Evolutionary conservation across 2,113 vertebrate genomes (phyloP).

Genomic region (Odocoileus hemionus): DNA sequence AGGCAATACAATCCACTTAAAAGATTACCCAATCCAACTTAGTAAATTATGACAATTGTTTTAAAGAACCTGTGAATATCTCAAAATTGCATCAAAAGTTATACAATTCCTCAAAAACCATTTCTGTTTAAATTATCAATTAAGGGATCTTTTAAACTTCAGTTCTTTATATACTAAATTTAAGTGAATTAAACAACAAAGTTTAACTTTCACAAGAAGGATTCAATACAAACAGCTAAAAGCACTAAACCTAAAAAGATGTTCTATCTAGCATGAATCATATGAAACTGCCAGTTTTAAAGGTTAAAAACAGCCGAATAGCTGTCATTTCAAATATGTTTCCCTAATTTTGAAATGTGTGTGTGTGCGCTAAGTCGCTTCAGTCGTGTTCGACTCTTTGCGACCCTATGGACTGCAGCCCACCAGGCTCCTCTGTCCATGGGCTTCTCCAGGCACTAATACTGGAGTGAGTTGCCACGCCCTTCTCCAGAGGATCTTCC

Average conservation of each 20-base stretch:
- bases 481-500: not conserved
- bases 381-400: not conserved
- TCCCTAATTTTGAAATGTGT: not conserved
- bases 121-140: conserved; percentile 16
- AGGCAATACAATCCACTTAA: conserved; percentile 24
- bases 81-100: not conserved
- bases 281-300: not conserved
- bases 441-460: not conserved
- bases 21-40: not conserved
- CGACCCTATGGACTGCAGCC: not conserved
- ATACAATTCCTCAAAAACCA: not conserved
- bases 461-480: not conserved
- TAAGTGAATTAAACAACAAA: conserved; percentile 44
- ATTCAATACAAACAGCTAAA: conserved; percentile 2
- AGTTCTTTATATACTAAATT: conserved; percentile 28
- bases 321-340: conserved; percentile 8
- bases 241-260: not conserved
- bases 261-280: not conserved
- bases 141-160: conserved; percentile 4
- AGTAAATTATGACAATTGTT: not conserved
- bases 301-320: not conserved
- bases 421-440: not conserved
- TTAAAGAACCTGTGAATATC: conserved; percentile 26
- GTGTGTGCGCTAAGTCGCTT: not conserved
- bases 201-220: conserved; percentile 28